A percentile compares a stretch with the other conserved stretches of the same genome.
phyloP scores from a whole-genome alignment of 2,888 invertebrate species.

The Loripinus fragilis region DNA sequence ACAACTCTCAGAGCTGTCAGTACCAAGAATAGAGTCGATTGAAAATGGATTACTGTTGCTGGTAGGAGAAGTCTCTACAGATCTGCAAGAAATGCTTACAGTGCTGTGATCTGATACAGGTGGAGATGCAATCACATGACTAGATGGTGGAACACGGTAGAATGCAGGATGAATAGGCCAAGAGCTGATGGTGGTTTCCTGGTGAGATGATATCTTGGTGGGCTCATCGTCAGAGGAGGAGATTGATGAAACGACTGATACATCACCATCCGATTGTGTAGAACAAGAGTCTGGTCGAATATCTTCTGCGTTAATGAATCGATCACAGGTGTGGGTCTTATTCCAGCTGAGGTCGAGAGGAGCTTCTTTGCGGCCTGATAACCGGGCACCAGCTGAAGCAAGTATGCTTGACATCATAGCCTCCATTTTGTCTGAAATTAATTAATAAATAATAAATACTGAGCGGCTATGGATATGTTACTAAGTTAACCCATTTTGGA shows the following conservation, averaged over 20 bases:
- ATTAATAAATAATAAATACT: neutral
- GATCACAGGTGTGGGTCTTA: constrained; percentile 39
- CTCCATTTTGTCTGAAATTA: constrained; percentile 42
- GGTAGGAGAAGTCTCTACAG: neutral
- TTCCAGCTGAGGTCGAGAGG: constrained; percentile 36
- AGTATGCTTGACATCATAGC: constrained; percentile 44
- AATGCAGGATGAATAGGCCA: neutral
- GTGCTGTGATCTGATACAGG: constrained; percentile 14
- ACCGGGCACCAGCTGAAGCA: constrained; percentile 27
- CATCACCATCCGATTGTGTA: constrained; percentile 1
- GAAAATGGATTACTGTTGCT: constrained; percentile 42
- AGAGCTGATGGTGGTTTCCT: neutral
- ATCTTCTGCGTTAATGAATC: constrained; percentile 41
- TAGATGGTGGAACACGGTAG: too few species aligned
- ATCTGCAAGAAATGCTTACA: constrained; percentile 5
- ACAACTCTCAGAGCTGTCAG: neutral
- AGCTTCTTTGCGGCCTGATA: neutral
- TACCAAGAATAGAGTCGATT: constrained; percentile 38
- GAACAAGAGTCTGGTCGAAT: constrained; percentile 29
- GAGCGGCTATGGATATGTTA: too few species aligned
- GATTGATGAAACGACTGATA: neutral
- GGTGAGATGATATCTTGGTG: neutral
- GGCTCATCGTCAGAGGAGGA: neutral
- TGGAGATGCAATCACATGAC: neutral
- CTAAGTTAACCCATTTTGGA: too few species aligned